A percentile compares a stretch with the other conserved stretches of the same genome.
Conservation (phyloP, 2,113 vertebrate genomes). For the Ranitomeya variabilis region DNA sequence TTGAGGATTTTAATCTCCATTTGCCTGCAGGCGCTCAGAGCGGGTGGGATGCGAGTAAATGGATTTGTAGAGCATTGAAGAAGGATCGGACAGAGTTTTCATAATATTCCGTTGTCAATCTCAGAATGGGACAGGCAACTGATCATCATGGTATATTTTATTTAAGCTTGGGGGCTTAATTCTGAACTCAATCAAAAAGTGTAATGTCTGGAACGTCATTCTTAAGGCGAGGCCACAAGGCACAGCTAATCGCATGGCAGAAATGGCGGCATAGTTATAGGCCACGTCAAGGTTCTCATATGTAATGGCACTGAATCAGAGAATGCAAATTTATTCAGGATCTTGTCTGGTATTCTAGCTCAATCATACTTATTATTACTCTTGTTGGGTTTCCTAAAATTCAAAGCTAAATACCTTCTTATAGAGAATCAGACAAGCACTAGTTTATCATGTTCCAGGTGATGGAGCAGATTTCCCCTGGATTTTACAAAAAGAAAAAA, state of each 20-base stretch:
- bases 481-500: no score
- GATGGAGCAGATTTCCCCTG: no score
- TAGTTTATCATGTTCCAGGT: no score
- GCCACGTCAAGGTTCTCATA: neutral
- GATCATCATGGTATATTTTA: conserved; percentile 1
- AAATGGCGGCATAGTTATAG: neutral
- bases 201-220: neutral
- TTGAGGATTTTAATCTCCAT: conserved; percentile 43
- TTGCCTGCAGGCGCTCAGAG: conserved; percentile 2
- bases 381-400: no score
- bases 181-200: neutral
- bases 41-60: conserved; percentile 9
- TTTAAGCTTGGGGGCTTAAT: neutral
- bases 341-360: no score
- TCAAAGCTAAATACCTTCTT: no score
- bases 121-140: neutral
- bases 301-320: neutral
- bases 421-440: no score
- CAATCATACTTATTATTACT: no score
- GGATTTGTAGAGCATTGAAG: neutral
- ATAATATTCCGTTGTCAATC: neutral
- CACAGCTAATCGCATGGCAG: no score
- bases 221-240: neutral
- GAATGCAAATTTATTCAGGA: neutral
- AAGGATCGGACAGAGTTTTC: neutral